Conservation (phyloP, 2,888 invertebrate species). For the Drosophila colorata region DNA sequence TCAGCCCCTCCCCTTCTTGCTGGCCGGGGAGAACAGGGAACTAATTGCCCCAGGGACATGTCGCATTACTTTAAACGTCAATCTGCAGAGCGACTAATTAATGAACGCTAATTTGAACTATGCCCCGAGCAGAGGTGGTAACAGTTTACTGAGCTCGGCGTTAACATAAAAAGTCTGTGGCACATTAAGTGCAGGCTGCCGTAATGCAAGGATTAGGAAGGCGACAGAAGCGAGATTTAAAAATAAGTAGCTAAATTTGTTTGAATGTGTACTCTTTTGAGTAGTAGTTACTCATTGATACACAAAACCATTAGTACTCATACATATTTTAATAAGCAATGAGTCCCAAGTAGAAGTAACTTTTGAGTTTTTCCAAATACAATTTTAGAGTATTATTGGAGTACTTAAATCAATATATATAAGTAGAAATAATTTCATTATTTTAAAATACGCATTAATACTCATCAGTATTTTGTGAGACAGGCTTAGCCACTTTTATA, state of each 20-base stretch:
- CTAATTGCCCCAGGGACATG: conserved; percentile 62
- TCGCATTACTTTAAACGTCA: conserved; percentile 69
- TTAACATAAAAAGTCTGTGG: conserved; percentile 63
- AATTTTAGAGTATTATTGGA: too few relatives aligned
- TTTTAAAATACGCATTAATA: too few relatives aligned
- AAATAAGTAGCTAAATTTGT: conserved; percentile 4
- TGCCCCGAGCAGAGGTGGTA: conserved; percentile 21
- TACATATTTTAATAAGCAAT: not conserved
- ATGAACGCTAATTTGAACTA: conserved; percentile 71
- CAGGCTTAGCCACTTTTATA: too few relatives aligned
- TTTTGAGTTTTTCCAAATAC: too few relatives aligned
- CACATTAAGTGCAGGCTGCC: conserved; percentile 57
- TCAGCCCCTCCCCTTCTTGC: too few relatives aligned
- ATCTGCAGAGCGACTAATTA: conserved; percentile 71
- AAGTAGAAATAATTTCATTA: too few relatives aligned
- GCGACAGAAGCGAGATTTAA: conserved; percentile 4
- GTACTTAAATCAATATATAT: too few relatives aligned
- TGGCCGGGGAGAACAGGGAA: conserved; percentile 2
- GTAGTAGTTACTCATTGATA: not conserved
- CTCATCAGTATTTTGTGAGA: too few relatives aligned
- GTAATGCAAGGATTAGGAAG: conserved; percentile 57
- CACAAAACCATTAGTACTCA: too few relatives aligned
- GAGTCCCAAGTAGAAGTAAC: too few relatives aligned
- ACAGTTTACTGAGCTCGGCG: conserved; percentile 17
- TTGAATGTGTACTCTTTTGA: not conserved